phyloP scores from a whole-genome alignment of 2,888 invertebrate genomes.

The Hydraecia micacea region DNA sequence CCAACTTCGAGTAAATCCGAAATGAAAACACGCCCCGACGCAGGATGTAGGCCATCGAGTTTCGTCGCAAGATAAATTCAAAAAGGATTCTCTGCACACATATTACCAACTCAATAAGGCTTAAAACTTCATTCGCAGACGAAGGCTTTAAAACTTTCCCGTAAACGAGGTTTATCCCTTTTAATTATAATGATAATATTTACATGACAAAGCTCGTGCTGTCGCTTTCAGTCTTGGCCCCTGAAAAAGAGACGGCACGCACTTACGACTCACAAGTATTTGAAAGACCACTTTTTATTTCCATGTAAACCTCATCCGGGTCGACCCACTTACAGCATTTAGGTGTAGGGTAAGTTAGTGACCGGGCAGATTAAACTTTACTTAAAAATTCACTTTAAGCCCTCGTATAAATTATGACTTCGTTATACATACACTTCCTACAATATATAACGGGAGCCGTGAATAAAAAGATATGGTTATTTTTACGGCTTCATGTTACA shows the following conservation, averaged over 20 bases:
- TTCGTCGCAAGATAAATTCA: conserved; percentile 84
- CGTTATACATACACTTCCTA: conserved; percentile 30
- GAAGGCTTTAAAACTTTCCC: conserved; percentile 81
- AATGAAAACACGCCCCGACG: conserved; percentile 86
- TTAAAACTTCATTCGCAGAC: conserved; percentile 85
- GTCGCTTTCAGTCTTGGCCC: conserved; percentile 63
- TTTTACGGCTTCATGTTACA: background rate
- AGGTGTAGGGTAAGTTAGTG: conserved; percentile 73
- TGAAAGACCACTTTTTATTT: conserved; percentile 76
- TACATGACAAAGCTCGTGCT: conserved; percentile 73
- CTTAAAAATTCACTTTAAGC: conserved; percentile 67
- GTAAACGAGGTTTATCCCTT: conserved; percentile 83
- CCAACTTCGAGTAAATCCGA: conserved; percentile 88
- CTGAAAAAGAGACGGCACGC: conserved; percentile 65
- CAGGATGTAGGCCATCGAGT: conserved; percentile 84
- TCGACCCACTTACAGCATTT: conserved; percentile 78
- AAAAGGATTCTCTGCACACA: conserved; percentile 83
- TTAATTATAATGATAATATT: conserved; percentile 79
- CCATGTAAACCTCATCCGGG: conserved; percentile 73
- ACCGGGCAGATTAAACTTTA: conserved; percentile 71
- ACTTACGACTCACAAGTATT: conserved; percentile 61
- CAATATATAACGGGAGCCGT: conserved; percentile 1
- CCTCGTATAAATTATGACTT: conserved; percentile 50
- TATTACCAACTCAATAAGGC: conserved; percentile 87
- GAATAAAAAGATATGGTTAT: background rate